Evolutionary conservation across 37 sponge, comb jelly and placozoan species (phyloP).

Genomic region (Aphrocallistes beatrix): DNA sequence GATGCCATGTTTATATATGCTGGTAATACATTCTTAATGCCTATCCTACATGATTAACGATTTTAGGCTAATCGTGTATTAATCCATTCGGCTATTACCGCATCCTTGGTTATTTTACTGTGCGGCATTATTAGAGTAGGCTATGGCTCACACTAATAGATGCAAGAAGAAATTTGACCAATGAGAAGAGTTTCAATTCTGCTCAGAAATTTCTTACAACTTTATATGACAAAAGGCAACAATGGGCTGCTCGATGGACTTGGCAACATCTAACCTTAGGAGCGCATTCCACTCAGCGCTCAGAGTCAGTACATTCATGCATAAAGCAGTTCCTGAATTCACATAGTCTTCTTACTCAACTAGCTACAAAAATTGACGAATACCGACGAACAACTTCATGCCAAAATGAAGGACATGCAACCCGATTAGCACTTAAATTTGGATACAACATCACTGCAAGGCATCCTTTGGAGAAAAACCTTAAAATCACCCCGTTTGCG

Average conservation of each 20-base stretch:
- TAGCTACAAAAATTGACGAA: constrained; percentile 1
- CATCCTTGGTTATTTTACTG: too few relatives aligned
- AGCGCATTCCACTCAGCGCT: not conserved
- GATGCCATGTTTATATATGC: too few relatives aligned
- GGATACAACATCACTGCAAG: not conserved
- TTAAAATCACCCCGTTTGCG: not conserved
- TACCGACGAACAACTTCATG: not conserved
- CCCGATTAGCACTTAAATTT: not conserved
- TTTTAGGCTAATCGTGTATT: too few relatives aligned
- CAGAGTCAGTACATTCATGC: not conserved
- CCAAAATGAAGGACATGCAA: constrained; percentile 10
- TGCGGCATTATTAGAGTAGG: too few relatives aligned
- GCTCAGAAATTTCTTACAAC: not conserved
- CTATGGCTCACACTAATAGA: not conserved
- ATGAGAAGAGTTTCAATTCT: not conserved
- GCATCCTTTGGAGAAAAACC: not conserved
- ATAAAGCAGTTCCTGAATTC: not conserved
- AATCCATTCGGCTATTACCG: too few relatives aligned
- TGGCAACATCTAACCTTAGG: not conserved
- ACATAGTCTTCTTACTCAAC: not conserved
- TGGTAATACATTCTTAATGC: too few relatives aligned
- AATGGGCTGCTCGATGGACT: constrained; percentile 12
- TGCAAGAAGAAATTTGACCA: not conserved
- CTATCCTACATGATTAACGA: too few relatives aligned
- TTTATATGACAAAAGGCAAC: not conserved